Conservation (phyloP, 2,797 vertebrate species). For the Esox masquinongy region DNA sequence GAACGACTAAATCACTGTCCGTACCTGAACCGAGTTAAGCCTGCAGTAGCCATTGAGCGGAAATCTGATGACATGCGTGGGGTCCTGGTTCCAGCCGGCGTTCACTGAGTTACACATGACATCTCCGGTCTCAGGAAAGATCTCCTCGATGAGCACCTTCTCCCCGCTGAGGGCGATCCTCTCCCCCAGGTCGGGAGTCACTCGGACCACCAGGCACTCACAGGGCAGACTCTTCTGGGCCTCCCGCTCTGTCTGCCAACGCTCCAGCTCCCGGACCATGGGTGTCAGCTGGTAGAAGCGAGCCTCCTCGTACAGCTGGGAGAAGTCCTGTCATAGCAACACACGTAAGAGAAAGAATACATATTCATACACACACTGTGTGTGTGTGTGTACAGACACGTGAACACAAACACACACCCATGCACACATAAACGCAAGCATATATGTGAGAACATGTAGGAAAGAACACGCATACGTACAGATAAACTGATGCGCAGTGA, state of each 20-base stretch:
- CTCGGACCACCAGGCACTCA: slow-evolving; percentile 88
- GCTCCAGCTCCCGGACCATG: slow-evolving; percentile 90
- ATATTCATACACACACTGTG: neutral
- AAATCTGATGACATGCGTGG: slow-evolving; percentile 90
- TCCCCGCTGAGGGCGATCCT: slow-evolving; percentile 88
- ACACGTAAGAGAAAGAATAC: neutral
- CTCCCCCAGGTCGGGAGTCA: slow-evolving; percentile 88
- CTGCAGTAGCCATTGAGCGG: slow-evolving; percentile 90
- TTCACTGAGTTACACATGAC: slow-evolving; percentile 93
- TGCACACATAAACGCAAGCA: too few relatives aligned
- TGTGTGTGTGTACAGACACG: neutral
- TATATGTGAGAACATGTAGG: too few relatives aligned
- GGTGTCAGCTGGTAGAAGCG: slow-evolving; percentile 90
- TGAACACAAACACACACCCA: neutral
- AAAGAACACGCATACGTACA: neutral
- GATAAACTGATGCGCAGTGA: neutral
- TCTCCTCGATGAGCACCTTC: slow-evolving; percentile 90
- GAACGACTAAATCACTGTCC: neutral
- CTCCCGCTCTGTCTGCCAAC: slow-evolving; percentile 87
- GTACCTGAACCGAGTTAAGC: slow-evolving; percentile 91
- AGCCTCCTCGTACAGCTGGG: slow-evolving; percentile 89
- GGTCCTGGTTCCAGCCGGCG: slow-evolving; percentile 92
- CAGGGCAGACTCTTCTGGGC: slow-evolving; percentile 78
- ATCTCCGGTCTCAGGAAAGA: slow-evolving; percentile 90
- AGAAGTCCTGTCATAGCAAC: slow-evolving; percentile 80